A percentile compares a stretch with the other conserved stretches of the same genome.
These are phyloP conservation scores for Ypsolopha sequella DNA, from an alignment of 2,888 invertebrate genomes.

Conservation along the genomic window DNA sequence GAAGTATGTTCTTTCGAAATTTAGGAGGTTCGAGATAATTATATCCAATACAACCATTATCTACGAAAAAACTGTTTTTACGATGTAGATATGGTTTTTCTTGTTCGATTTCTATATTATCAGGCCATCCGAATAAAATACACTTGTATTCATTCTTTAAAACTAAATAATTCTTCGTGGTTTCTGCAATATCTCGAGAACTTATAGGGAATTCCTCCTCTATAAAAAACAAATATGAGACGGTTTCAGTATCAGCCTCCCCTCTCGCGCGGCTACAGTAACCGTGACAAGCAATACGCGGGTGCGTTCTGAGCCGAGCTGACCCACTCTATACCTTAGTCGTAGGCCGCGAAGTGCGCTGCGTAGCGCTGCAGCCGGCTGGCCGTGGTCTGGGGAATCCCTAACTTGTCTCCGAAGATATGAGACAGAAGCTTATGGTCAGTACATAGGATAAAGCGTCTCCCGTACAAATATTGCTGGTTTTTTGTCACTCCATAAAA, in stretches of 20 bases:
- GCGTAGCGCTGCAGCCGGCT: slow-evolving; percentile 19
- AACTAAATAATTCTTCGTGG: background rate
- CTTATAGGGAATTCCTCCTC: background rate
- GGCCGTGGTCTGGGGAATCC: slow-evolving; percentile 18
- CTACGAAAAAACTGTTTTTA: background rate
- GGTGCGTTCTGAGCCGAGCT: slow-evolving; percentile 8
- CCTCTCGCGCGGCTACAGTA: too few relatives aligned
- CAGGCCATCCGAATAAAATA: background rate
- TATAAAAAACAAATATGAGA: background rate
- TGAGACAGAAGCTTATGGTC: slow-evolving; percentile 17
- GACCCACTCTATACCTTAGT: slow-evolving; percentile 19
- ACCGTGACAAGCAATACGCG: background rate
- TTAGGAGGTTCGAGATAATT: slow-evolving; percentile 10
- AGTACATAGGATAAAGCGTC: slow-evolving; percentile 14
- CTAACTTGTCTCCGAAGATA: slow-evolving; percentile 17
- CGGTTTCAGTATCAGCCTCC: background rate
- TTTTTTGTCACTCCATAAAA: slow-evolving; percentile 14
- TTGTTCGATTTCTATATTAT: background rate
- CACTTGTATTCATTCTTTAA: background rate
- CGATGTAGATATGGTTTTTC: background rate
- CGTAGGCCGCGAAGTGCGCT: slow-evolving; percentile 16
- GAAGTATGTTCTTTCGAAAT: slow-evolving; percentile 7
- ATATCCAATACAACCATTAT: slow-evolving; percentile 8
- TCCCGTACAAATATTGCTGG: slow-evolving; percentile 17
- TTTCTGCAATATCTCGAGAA: background rate